These are phyloP conservation scores for Catharus bicknelli DNA, from an alignment of 2,113 vertebrate genomes.

Conservation along the genomic window DNA sequence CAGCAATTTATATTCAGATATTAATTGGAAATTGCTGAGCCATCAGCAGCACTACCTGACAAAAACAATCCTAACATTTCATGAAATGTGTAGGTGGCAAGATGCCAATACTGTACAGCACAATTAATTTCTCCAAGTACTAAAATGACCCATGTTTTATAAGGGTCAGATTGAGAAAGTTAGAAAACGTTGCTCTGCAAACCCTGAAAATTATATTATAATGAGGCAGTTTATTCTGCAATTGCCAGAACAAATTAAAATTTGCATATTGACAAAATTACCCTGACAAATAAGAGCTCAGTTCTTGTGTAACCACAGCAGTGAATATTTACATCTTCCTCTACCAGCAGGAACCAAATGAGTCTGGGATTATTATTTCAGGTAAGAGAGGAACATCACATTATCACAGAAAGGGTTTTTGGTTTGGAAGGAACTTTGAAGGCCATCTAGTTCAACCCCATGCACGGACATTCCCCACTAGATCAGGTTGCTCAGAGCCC, in stretches of 20 bases:
- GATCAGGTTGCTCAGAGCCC: not conserved
- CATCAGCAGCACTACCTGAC: not conserved
- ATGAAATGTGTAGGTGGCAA: not conserved
- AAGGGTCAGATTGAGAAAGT: not conserved
- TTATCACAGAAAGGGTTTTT: not conserved
- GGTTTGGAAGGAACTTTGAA: not conserved
- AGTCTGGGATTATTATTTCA: not conserved
- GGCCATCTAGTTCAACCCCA: not conserved
- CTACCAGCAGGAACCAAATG: not conserved
- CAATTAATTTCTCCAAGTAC: conserved; percentile 35
- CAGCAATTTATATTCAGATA: not conserved
- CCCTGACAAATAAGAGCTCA: not conserved
- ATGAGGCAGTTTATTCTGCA: not conserved
- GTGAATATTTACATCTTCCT: not conserved
- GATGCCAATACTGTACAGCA: not conserved
- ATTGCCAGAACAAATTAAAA: not conserved
- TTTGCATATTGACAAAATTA: not conserved
- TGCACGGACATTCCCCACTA: not conserved
- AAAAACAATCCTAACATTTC: not conserved
- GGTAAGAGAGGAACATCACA: fast-evolving
- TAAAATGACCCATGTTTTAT: not conserved
- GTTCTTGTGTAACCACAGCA: not conserved
- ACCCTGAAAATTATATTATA: not conserved
- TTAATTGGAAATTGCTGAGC: conserved; percentile 4
- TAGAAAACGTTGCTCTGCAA: not conserved